Evolutionary conservation across 1,140 invertebrate genomes (phyloP).

Genomic region (Monomorium pharaonis): DNA sequence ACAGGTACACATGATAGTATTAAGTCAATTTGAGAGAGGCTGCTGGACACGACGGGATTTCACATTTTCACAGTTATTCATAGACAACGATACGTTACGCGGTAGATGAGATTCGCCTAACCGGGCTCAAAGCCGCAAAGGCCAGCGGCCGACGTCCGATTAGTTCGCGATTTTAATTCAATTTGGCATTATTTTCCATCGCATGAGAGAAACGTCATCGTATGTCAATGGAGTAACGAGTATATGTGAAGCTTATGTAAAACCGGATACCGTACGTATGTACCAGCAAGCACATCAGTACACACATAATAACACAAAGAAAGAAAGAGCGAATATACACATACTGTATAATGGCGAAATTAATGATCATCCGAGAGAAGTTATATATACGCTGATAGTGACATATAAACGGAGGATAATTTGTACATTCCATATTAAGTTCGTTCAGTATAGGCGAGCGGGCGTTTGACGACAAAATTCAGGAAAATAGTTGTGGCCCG

Average conservation of each 20-base stretch:
- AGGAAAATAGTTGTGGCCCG: not conserved
- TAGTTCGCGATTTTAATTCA: slow-evolving; percentile 29
- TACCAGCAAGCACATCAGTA: slow-evolving; percentile 52
- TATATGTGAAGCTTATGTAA: slow-evolving; percentile 33
- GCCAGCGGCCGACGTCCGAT: slow-evolving; percentile 65
- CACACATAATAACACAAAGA: slow-evolving; percentile 12
- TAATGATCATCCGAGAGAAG: slow-evolving; percentile 66
- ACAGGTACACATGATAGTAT: slow-evolving; percentile 76
- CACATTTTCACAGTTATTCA: slow-evolving; percentile 48
- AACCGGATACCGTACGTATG: slow-evolving; percentile 53
- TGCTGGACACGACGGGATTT: slow-evolving; percentile 62
- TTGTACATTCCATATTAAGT: slow-evolving; percentile 90
- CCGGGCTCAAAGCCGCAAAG: slow-evolving; percentile 56
- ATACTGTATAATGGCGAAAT: slow-evolving; percentile 36
- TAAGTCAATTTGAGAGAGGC: slow-evolving; percentile 76
- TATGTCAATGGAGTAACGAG: slow-evolving; percentile 46
- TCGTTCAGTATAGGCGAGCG: slow-evolving; percentile 80
- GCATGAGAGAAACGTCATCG: not conserved
- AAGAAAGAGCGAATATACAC: not conserved
- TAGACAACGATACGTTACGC: slow-evolving; percentile 33
- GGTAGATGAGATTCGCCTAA: slow-evolving; percentile 13
- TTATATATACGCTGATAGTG: slow-evolving; percentile 57
- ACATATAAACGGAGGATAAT: slow-evolving; percentile 79
- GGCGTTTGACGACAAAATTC: slow-evolving; percentile 53
- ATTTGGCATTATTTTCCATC: not conserved